Evolutionary conservation across 2,888 invertebrate species (phyloP).

Genomic region (Orgyia antiqua): DNA sequence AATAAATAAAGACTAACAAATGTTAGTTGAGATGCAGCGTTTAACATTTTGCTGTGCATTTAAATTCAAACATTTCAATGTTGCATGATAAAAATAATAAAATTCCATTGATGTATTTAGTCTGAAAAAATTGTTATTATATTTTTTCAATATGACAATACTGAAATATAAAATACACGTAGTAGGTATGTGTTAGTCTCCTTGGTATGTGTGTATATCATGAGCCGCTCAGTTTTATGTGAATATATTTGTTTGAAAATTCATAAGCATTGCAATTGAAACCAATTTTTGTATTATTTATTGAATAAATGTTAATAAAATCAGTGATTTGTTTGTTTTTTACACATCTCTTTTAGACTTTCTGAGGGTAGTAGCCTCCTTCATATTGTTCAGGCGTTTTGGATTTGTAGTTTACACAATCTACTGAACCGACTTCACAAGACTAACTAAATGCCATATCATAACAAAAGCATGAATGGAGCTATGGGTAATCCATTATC

Average conservation of each 20-base stretch:
- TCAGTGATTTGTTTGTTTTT: conserved; percentile 26
- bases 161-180: conserved; percentile 38
- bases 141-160: conserved; percentile 58
- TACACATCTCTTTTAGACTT: no score
- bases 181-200: conserved; percentile 47
- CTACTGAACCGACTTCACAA: no score
- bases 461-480: no score
- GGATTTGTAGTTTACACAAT: no score
- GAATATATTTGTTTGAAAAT: conserved; percentile 54
- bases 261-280: conserved; percentile 59
- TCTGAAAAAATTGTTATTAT: conserved; percentile 50
- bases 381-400: no score
- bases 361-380: no score
- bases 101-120: conserved; percentile 60
- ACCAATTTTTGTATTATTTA: conserved; percentile 75
- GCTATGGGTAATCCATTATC: no score
- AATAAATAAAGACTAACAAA: conserved; percentile 34
- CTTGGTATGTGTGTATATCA: no score
- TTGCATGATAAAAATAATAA: conserved; percentile 13
- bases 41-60: conserved; percentile 59
- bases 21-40: conserved; percentile 37
- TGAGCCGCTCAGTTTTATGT: conserved; percentile 66
- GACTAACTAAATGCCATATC: no score
- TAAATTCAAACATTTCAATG: conserved; percentile 22
- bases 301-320: conserved; percentile 78